Percentiles rank a stretch among this genome's conserved stretches.
These are phyloP conservation scores for Autographa pulchrina DNA, from an alignment of 2,888 invertebrate genomes.

Conservation along the genomic window DNA sequence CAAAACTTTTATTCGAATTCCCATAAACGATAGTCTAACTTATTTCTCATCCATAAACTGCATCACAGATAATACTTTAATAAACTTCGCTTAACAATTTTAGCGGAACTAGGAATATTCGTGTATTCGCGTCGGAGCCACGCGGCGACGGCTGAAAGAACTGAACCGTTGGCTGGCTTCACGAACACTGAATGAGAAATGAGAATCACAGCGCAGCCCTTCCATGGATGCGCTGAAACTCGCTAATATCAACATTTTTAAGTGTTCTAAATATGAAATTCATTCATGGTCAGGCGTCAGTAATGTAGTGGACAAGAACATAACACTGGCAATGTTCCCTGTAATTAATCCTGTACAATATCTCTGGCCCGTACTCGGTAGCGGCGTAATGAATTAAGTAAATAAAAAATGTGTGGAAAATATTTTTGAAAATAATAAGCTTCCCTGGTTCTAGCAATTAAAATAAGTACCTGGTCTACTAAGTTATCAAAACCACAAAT, in stretches of 20 bases:
- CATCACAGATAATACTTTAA: slow-evolving; percentile 36
- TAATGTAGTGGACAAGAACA: slow-evolving; percentile 1
- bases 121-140: slow-evolving; percentile 30
- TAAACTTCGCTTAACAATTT: slow-evolving; percentile 21
- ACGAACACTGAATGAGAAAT: slow-evolving; percentile 73
- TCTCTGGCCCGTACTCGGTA: neutral
- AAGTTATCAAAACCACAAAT: no score
- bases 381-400: neutral
- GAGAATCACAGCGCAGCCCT: slow-evolving; percentile 68
- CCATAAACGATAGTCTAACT: slow-evolving; percentile 11
- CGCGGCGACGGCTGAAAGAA: slow-evolving; percentile 51
- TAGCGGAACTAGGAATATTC: slow-evolving; percentile 40
- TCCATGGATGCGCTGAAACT: slow-evolving; percentile 63
- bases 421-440: no score
- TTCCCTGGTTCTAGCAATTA: no score
- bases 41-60: slow-evolving; percentile 20
- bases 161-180: slow-evolving; percentile 65
- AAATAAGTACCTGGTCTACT: no score
- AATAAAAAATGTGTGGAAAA: neutral
- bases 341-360: slow-evolving; percentile 15
- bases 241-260: slow-evolving; percentile 42
- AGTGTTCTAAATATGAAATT: slow-evolving; percentile 28
- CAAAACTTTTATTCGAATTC: slow-evolving; percentile 22
- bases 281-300: slow-evolving; percentile 32
- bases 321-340: slow-evolving; percentile 7